These are phyloP conservation scores for Eupeodes luniger DNA, from an alignment of 2,888 invertebrate species.

Conservation along the genomic window DNA sequence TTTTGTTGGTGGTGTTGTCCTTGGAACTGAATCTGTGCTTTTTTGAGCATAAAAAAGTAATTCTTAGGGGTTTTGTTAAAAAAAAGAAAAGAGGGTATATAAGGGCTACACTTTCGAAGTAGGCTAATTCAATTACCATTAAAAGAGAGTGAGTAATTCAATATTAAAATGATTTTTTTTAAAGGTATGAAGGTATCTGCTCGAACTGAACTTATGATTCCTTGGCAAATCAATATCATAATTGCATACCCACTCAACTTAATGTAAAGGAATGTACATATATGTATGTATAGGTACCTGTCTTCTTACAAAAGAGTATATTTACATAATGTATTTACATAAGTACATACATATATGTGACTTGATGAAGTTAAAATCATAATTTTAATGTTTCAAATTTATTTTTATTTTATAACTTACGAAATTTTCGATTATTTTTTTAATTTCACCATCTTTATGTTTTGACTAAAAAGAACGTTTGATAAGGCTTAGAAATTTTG, in stretches of 20 bases:
- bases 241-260: not conserved
- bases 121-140: conserved; percentile 66
- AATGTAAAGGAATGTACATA: too few relatives aligned
- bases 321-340: too few relatives aligned
- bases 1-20: not conserved
- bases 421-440: too few relatives aligned
- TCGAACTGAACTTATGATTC: not conserved
- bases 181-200: not conserved
- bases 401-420: too few relatives aligned
- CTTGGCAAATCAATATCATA: not conserved
- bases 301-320: too few relatives aligned
- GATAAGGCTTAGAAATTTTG: too few relatives aligned
- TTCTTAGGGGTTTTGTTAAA: not conserved
- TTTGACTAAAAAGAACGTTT: too few relatives aligned
- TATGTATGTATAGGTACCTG: too few relatives aligned
- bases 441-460: too few relatives aligned
- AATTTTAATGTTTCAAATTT: too few relatives aligned
- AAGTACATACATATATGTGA: too few relatives aligned
- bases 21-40: conserved; percentile 12
- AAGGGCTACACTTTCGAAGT: conserved; percentile 38
- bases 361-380: too few relatives aligned
- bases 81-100: not conserved
- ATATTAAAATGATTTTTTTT: conserved; percentile 40
- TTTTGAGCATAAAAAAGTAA: not conserved
- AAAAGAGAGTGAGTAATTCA: conserved; percentile 44